Conservation (phyloP, 2,797 vertebrate genomes). For the Hemitrygon akajei region DNA sequence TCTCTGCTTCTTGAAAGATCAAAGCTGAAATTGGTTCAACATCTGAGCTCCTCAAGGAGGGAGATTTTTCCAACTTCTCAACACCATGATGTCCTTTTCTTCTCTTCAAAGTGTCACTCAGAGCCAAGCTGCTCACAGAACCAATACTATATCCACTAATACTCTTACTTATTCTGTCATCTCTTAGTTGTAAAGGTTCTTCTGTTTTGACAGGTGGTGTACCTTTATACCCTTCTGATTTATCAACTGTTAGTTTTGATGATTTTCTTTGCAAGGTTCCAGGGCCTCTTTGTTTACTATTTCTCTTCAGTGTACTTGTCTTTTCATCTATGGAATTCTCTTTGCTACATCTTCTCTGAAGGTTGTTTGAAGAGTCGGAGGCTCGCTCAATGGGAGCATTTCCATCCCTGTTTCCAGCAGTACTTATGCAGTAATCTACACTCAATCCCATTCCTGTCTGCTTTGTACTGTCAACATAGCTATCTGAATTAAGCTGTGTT, state of each 20-base stretch:
- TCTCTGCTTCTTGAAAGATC: conserved; percentile 42
- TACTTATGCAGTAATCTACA: background rate
- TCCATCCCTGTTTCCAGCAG: background rate
- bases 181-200: conserved; percentile 37
- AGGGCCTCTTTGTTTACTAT: conserved; percentile 54
- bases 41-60: conserved; percentile 44
- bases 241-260: conserved; percentile 49
- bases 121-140: conserved; percentile 47
- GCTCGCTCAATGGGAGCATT: conserved; percentile 37
- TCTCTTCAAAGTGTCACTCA: conserved; percentile 48
- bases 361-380: conserved; percentile 42
- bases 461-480: conserved; percentile 47
- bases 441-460: conserved; percentile 41
- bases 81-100: conserved; percentile 41
- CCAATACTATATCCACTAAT: conserved; percentile 43
- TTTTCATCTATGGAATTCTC: conserved; percentile 46
- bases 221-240: conserved; percentile 43
- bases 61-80: conserved; percentile 5
- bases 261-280: conserved; percentile 57
- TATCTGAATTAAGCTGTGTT: conserved; percentile 41
- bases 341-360: conserved; percentile 52
- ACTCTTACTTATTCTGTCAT: conserved; percentile 39
- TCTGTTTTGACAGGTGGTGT: conserved; percentile 39
- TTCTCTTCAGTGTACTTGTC: conserved; percentile 46
- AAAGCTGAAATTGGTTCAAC: conserved; percentile 42